Percentiles rank a stretch among this genome's conserved stretches.
Evolutionary conservation across 92 coral and sea anemone species (phyloP).

Genomic region (Hydrozoanthus gracilis): DNA sequence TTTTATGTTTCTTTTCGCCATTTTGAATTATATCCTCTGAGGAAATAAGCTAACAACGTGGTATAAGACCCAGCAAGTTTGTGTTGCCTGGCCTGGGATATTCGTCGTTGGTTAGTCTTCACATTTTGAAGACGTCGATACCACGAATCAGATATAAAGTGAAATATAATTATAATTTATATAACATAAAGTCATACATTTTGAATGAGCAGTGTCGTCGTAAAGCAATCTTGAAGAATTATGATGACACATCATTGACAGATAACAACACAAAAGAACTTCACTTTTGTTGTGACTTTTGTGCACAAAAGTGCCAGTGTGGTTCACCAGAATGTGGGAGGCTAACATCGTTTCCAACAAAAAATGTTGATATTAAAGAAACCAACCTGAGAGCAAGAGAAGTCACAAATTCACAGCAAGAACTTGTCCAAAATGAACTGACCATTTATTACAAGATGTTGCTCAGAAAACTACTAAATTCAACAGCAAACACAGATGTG

Average conservation of each 20-base stretch:
- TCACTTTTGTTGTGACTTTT: constrained; percentile 68
- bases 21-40: too few species aligned
- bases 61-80: too few species aligned
- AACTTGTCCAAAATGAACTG: constrained; percentile 22
- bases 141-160: too few species aligned
- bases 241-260: constrained; percentile 39
- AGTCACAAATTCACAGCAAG: constrained; percentile 17
- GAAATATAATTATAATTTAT: too few species aligned
- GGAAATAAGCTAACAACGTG: too few species aligned
- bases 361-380: constrained; percentile 37
- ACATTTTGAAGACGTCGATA: too few species aligned
- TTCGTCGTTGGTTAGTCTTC: too few species aligned
- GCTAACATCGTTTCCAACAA: constrained; percentile 48
- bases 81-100: too few species aligned
- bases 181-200: neutral
- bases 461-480: constrained; percentile 2
- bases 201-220: constrained; percentile 41
- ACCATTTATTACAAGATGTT: constrained; percentile 29
- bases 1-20: too few species aligned
- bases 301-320: constrained; percentile 64
- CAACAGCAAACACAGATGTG: constrained; percentile 50
- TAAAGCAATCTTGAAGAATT: constrained; percentile 55
- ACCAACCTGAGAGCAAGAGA: constrained; percentile 27
- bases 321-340: constrained; percentile 58
- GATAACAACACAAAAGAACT: too few species aligned